Evolutionary conservation across 2,888 invertebrate species (phyloP).

Genomic region (Euzophera pinguis): DNA sequence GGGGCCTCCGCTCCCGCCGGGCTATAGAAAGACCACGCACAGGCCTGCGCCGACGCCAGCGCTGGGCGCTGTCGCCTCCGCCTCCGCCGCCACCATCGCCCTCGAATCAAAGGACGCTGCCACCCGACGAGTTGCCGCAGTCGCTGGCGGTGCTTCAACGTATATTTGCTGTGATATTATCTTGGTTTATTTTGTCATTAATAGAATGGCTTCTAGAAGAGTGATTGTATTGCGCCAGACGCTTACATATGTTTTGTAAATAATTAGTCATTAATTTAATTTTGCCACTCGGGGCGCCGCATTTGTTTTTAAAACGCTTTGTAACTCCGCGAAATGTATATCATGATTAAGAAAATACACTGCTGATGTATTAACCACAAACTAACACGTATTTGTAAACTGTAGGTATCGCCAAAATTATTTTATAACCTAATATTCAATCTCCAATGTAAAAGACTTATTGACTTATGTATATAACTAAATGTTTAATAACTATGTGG

Average conservation of each 20-base stretch:
- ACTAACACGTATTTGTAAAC: not conserved
- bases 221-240: constrained; percentile 49
- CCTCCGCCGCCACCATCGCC: constrained; percentile 16
- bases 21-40: constrained; percentile 5
- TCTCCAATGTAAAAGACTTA: not conserved
- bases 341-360: not conserved
- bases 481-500: not conserved
- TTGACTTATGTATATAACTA: not conserved
- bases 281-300: constrained; percentile 21
- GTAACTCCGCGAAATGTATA: constrained; percentile 16
- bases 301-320: constrained; percentile 22
- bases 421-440: not conserved
- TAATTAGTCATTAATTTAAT: constrained; percentile 36
- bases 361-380: not conserved
- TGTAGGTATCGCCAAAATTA: not conserved
- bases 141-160: constrained; percentile 40
- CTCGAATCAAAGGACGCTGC: constrained; percentile 16
- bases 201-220: constrained; percentile 35
- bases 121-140: constrained; percentile 14
- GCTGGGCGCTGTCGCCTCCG: not conserved
- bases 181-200: constrained; percentile 55
- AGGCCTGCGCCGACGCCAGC: not conserved
- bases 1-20: not conserved
- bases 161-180: constrained; percentile 74
- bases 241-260: constrained; percentile 51